Base-by-base conservation (phyloP, 2,888 invertebrate genomes). In the Notodonta dromedarius region DNA sequence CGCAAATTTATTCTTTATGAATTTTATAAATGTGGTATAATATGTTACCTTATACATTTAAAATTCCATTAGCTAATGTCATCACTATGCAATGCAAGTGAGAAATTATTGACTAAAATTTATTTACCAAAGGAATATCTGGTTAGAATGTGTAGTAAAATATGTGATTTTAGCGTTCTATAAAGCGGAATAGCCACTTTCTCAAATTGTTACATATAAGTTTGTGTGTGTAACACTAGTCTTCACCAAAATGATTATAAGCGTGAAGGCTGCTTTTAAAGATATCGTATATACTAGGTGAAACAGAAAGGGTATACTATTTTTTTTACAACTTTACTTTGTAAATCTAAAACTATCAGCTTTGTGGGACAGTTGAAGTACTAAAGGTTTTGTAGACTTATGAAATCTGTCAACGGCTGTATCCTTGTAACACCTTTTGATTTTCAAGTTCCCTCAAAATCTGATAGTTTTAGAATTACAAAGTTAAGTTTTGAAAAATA, bases 191-290 rank as follows among this genome's bases (percentile, higher is more conserved):
- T 35, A 50, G 39, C 42, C 16, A 56, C 32, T 54, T 54, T 42
- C 11, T 42, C 4, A 42, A 42, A 42, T 42, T 11, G 12, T 42
- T 9, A 42, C 42, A 12, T 42, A 42, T 42, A 11, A 42, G 42
- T 42, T 58, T 66, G 54, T 62, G 57, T 62, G 56, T 62, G 57
- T 62, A 70, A 63, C 66, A 68, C 81, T 80, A 82, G 83, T 81
- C 82, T 84, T 84, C 84, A 77, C 81, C 74, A 82, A 82, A 82
- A 59, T 73, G 68, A 74, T 74, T 73, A 73, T 73, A 74, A 74
- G 59, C 61, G 82, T 82, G 84, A 80, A 82, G 81, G 71, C 83
- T 72, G 60, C 62, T 60, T 62, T 53, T 63, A 70, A 64, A 56
- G 66, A 72, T 65, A 66, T 66, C 46, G n/a, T n/a, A n/a, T n/a